phyloP scores from a whole-genome alignment of 2,888 invertebrate genomes.

The Tipula helvola region DNA sequence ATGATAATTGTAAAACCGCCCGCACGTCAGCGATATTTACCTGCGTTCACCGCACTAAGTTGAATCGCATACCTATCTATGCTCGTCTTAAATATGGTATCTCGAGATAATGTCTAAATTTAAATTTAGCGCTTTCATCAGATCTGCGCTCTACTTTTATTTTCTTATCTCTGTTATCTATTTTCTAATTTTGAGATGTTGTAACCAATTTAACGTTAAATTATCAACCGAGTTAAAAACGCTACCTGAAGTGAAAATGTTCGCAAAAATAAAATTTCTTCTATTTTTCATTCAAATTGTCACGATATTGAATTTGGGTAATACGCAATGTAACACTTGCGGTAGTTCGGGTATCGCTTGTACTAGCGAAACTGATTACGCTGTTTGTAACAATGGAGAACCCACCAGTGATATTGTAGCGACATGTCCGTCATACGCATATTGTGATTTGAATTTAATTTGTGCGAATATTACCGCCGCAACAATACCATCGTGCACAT shows the following conservation, averaged over 20 bases:
- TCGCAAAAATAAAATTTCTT: neutral
- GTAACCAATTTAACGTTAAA: neutral
- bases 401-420: neutral
- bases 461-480: neutral
- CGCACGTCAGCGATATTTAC: too few species aligned
- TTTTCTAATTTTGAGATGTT: neutral
- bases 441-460: neutral
- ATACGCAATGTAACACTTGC: constrained; percentile 13
- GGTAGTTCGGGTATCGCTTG: constrained; percentile 11
- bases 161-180: neutral
- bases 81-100: too few species aligned
- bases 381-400: neutral
- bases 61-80: too few species aligned
- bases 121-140: neutral
- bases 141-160: neutral
- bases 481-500: neutral
- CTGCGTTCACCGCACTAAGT: too few species aligned
- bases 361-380: neutral
- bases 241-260: neutral
- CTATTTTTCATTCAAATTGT: neutral
- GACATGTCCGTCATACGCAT: neutral
- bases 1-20: too few species aligned
- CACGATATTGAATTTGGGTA: neutral
- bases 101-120: too few species aligned
- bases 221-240: neutral